These are phyloP conservation scores for Pycnonotus jocosus DNA, from an alignment of 2,113 vertebrate species.

Conservation along the genomic window DNA sequence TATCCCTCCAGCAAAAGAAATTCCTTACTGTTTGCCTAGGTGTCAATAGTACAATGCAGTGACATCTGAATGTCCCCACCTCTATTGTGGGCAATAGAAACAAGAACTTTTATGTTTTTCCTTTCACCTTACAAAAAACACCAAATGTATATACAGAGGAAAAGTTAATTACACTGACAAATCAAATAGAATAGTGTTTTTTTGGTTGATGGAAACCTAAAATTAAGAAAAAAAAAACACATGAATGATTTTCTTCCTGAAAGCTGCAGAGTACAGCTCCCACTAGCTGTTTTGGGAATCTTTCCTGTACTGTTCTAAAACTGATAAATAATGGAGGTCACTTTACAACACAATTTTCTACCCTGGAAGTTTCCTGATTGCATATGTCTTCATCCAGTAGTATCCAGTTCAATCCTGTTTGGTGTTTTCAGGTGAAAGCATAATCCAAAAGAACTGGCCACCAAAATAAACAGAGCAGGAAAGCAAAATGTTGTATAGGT, in stretches of 20 bases:
- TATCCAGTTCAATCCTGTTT: not conserved
- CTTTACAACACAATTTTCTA: not conserved
- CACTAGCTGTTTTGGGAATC: not conserved
- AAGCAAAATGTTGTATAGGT: not conserved
- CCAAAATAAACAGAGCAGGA: not conserved
- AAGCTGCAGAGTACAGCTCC: not conserved
- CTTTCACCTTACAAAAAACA: not conserved
- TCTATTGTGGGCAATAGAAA: not conserved
- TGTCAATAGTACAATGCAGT: not conserved
- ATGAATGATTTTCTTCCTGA: not conserved
- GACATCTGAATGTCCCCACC: not conserved
- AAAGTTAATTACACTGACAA: not conserved
- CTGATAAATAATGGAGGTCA: not conserved
- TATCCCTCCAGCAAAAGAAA: not conserved
- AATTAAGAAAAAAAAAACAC: not conserved
- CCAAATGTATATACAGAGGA: not conserved
- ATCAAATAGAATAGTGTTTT: not conserved
- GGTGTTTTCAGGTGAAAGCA: not conserved
- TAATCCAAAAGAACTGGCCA: not conserved
- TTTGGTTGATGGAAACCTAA: not conserved
- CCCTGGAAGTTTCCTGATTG: not conserved
- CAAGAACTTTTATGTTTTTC: not conserved
- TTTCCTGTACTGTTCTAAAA: not conserved
- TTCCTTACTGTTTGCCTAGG: not conserved
- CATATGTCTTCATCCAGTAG: not conserved